Conservation (phyloP, 2,888 invertebrate genomes). For the Saturnia pavonia region DNA sequence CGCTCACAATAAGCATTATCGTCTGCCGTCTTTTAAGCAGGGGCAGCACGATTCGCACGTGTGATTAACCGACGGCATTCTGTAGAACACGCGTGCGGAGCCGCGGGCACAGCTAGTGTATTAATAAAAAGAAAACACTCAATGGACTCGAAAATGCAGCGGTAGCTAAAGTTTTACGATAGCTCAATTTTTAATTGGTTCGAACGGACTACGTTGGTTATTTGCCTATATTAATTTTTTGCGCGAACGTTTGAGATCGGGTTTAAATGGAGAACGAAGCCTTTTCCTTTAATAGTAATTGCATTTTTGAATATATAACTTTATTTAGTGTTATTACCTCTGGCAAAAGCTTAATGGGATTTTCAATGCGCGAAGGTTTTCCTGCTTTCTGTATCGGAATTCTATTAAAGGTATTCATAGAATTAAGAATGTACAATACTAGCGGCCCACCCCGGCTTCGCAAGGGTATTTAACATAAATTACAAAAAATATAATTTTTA, state of each 20-base stretch:
- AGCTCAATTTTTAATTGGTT: conserved; percentile 49
- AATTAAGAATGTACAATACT: background rate
- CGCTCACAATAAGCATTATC: too few relatives aligned
- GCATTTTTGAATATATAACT: conserved; percentile 35
- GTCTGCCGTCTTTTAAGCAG: too few relatives aligned
- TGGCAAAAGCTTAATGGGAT: conserved; percentile 27
- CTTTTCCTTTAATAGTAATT: conserved; percentile 37
- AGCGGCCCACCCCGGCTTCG: too few relatives aligned
- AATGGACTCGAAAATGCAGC: conserved; percentile 30
- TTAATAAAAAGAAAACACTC: conserved; percentile 27
- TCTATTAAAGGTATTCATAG: background rate
- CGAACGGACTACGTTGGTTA: conserved; percentile 30
- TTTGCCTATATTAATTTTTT: conserved; percentile 43
- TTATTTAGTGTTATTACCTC: conserved; percentile 26
- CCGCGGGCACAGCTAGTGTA: too few relatives aligned
- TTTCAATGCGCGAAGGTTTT: conserved; percentile 10
- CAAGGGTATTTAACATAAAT: too few relatives aligned
- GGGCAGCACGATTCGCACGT: too few relatives aligned
- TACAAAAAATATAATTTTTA: too few relatives aligned
- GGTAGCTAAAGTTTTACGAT: conserved; percentile 34
- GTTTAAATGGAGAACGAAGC: conserved; percentile 32
- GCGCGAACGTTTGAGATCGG: conserved; percentile 38
- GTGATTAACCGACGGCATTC: too few relatives aligned
- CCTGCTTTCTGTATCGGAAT: conserved; percentile 12
- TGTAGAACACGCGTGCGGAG: too few relatives aligned